Conservation (phyloP, 2,113 vertebrate species). For the Lepus timidus region DNA sequence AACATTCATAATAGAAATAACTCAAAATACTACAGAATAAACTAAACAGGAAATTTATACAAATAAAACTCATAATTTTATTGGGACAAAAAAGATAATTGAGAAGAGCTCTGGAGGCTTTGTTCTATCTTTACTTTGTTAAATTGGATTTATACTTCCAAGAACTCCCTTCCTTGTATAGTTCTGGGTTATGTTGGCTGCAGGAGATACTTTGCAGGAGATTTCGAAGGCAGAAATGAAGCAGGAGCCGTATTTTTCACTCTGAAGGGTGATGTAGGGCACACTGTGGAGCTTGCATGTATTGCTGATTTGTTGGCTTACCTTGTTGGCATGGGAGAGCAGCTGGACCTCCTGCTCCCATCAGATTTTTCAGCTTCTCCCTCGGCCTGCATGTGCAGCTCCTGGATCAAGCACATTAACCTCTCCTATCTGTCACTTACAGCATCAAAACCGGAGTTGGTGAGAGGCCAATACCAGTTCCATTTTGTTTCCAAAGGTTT, state of each 20-base stretch:
- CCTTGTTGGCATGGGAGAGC: background rate
- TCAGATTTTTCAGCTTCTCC: background rate
- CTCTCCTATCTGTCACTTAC: background rate
- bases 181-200: background rate
- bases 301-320: background rate
- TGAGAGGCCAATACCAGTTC: background rate
- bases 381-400: background rate
- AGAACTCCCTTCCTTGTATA: background rate
- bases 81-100: background rate
- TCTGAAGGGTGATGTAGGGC: background rate
- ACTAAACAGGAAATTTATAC: background rate
- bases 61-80: background rate
- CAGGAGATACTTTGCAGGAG: background rate
- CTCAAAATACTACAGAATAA: constrained; percentile 44
- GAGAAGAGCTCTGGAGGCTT: background rate
- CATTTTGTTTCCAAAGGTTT: background rate
- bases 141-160: background rate
- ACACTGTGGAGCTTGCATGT: background rate
- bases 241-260: background rate
- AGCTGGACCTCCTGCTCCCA: background rate
- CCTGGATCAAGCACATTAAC: background rate
- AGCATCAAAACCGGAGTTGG: background rate
- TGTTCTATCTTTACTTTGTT: background rate
- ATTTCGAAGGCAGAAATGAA: background rate
- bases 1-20: constrained; percentile 12